Evolutionary conservation across 2,797 vertebrate genomes (phyloP).

Genomic region (Cryptoprocta ferox): DNA sequence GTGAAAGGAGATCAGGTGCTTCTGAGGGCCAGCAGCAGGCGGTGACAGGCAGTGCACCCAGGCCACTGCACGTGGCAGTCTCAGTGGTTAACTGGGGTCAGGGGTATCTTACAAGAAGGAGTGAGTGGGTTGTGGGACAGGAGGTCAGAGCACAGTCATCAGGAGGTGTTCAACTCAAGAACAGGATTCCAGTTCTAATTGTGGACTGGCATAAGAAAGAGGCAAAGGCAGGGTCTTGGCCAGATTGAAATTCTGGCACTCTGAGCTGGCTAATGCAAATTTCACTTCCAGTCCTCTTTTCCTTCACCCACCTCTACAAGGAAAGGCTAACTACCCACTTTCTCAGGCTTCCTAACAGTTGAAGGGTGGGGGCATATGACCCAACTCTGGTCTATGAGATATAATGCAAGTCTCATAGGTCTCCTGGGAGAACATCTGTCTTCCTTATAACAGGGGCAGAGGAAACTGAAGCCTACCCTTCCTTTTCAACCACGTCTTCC

Average conservation of each 20-base stretch:
- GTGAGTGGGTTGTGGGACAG: neutral
- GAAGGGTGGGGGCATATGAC: neutral
- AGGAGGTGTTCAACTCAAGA: neutral
- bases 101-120: neutral
- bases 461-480: neutral
- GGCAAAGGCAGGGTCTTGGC: neutral
- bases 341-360: neutral
- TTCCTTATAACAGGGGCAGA: neutral
- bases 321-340: neutral
- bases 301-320: neutral
- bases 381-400: neutral
- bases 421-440: neutral
- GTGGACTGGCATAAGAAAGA: neutral
- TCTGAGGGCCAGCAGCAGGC: neutral
- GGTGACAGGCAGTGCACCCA: neutral
- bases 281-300: neutral
- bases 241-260: neutral
- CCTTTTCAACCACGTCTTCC: neutral
- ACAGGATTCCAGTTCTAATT: neutral
- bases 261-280: neutral
- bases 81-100: neutral
- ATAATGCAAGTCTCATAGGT: neutral
- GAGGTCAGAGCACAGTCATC: neutral
- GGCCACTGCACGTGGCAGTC: neutral
- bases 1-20: neutral